These are phyloP conservation scores for Mercenaria mercenaria DNA, from an alignment of 1,140 invertebrate species.

Conservation along the genomic window DNA sequence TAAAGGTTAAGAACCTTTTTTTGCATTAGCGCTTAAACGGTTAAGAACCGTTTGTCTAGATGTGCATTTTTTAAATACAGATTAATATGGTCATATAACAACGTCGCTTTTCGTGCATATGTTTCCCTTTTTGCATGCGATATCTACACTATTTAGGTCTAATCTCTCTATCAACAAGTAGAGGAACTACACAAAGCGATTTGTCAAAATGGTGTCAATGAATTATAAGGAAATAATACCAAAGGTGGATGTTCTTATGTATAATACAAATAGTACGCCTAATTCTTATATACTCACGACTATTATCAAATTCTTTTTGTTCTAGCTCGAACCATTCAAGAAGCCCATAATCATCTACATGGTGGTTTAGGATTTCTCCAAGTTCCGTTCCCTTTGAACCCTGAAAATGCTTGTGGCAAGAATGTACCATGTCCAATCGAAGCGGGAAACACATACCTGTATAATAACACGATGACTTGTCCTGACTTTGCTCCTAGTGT, in stretches of 20 bases:
- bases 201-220: not conserved
- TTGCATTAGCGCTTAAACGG: no score
- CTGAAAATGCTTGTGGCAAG: slow-evolving; percentile 30
- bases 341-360: slow-evolving; percentile 53
- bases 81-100: no score
- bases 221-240: not conserved
- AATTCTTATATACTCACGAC: no score
- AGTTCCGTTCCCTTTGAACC: slow-evolving; percentile 45
- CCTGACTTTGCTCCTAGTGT: slow-evolving; percentile 49
- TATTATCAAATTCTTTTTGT: not conserved
- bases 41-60: no score
- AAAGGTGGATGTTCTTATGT: no score
- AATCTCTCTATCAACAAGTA: not conserved
- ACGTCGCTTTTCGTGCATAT: no score
- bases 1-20: no score
- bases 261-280: not conserved
- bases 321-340: slow-evolving; percentile 19
- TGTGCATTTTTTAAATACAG: no score
- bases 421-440: slow-evolving; percentile 34
- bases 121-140: no score
- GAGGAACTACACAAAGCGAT: not conserved
- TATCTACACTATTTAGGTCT: not conserved
- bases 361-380: slow-evolving; percentile 46
- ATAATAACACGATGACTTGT: slow-evolving; percentile 40
- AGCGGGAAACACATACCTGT: slow-evolving; percentile 29